Evolutionary conservation across 2,797 vertebrate genomes (phyloP).

Genomic region (Gymnocypris eckloni): DNA sequence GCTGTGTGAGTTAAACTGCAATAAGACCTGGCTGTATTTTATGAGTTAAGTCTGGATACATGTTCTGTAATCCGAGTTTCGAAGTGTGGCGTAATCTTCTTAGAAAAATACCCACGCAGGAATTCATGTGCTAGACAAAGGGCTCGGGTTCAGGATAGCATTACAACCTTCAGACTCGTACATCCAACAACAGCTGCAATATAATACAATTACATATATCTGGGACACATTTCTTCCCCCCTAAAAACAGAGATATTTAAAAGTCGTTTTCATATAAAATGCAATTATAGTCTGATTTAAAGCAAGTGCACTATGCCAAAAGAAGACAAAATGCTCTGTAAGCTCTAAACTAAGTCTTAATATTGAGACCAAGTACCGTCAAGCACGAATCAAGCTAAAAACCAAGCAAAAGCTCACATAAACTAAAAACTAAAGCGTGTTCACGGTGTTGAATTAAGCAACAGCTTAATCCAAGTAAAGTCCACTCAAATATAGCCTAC

Average conservation of each 20-base stretch:
- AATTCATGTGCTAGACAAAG: conserved; percentile 52
- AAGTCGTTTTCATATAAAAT: not conserved
- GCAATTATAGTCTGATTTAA: too few relatives aligned
- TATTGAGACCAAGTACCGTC: conserved; percentile 6
- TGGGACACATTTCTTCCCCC: not conserved
- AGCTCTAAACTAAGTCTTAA: not conserved
- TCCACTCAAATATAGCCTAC: conserved; percentile 17
- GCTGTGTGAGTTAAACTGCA: conserved; percentile 77
- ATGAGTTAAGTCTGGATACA: conserved; percentile 50
- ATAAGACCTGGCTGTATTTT: conserved; percentile 59
- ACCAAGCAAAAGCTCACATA: conserved; percentile 30
- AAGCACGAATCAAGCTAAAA: conserved; percentile 18
- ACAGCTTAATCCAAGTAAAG: conserved; percentile 29
- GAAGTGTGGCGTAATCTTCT: conserved; percentile 59
- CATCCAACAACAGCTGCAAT: not conserved
- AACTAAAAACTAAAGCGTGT: conserved; percentile 29
- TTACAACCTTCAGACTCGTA: conserved; percentile 27
- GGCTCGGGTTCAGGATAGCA: conserved; percentile 25
- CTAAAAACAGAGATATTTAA: not conserved
- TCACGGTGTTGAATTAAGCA: conserved; percentile 19
- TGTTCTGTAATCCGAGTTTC: conserved; percentile 59
- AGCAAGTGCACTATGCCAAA: not conserved
- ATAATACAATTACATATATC: not conserved
- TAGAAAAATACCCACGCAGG: conserved; percentile 56
- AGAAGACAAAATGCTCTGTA: not conserved